Evolutionary conservation across 2,888 invertebrate genomes (phyloP), one percentile per base, ranked within the genome.

Genomic region (Caenorhabditis macrosperma): DNA sequence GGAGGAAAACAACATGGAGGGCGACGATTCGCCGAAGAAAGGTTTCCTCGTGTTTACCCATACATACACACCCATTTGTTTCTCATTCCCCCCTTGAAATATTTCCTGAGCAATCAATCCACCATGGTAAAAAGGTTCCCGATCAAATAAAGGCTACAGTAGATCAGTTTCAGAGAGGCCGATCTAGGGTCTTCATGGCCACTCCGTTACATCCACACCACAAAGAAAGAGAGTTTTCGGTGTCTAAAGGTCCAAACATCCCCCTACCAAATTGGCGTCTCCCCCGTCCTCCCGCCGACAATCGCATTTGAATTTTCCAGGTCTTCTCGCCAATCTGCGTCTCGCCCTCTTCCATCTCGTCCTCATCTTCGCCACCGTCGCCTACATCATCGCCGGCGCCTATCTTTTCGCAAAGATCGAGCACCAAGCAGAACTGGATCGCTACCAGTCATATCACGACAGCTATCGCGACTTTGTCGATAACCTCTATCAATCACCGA

Each of bases 321-420:
- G 78, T 41, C 24, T 72, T 28, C 52, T 78, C 4, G 78, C 78
- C 1, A 78, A 79, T 35, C 57, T 87, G 33, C 84, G 88, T 24
- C 68, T 88, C 10, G 84, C 85, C 15, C 83, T 88, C 12, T 87
- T 87, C 35, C 88, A 88, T 54, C 84, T 89, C 38, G 81, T 86
- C 9, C 83, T 89, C 38, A 82, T 88, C 52, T 54, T 82, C 7
- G 84, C 85, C 22, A 89, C 89, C 2, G 57, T 86, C 20, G 55
- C 84, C 15, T 89, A 89, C 72, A 82, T 83, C 52, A 69, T 83
- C 33, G 54, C 83, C 0, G 89, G 89, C 35, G 88, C 87, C 17
- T 68, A 75, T 22, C 69, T 84, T 10, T 84, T 84, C 75, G 72
- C 78, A 1, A 77, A 77, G 57, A 85, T 85, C 67, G 85, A 85